A percentile compares a stretch with the other conserved stretches of the same genome.
phyloP scores from a whole-genome alignment of 2,888 invertebrate genomes.

The Agrilus biguttatus region DNA sequence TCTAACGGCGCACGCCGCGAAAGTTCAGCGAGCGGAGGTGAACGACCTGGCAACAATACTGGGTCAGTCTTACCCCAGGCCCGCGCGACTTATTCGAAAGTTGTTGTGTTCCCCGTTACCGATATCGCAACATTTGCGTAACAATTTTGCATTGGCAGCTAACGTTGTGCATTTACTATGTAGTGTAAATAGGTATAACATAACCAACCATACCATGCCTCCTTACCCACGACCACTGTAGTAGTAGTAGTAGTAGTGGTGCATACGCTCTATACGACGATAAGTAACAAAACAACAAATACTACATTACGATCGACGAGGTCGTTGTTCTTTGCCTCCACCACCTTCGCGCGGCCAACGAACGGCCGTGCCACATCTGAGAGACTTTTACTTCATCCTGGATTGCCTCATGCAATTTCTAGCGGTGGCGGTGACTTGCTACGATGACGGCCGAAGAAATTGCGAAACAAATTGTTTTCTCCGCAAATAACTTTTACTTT shows the following conservation, averaged over 20 bases:
- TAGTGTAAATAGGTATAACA: too few species aligned
- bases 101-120: conserved; percentile 15
- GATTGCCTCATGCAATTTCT: conserved; percentile 14
- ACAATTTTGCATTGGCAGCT: conserved; percentile 9
- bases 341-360: conserved; percentile 3
- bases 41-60: conserved; percentile 21
- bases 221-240: too few species aligned
- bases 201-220: too few species aligned
- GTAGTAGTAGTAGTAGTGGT: too few species aligned
- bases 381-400: conserved; percentile 19
- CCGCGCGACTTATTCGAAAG: conserved; percentile 21
- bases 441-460: conserved; percentile 11
- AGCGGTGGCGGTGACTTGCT: neutral
- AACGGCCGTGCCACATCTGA: conserved; percentile 17
- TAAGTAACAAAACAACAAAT: too few species aligned
- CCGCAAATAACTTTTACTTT: conserved; percentile 14
- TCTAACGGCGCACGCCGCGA: conserved; percentile 24
- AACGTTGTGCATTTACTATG: neutral
- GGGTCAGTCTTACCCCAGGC: conserved; percentile 20
- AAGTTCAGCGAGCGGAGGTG: conserved; percentile 26
- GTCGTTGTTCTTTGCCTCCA: conserved; percentile 3
- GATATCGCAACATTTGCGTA: conserved; percentile 22
- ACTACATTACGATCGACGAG: neutral
- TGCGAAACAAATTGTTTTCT: conserved; percentile 14
- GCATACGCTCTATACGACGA: too few species aligned